Base-by-base conservation (phyloP, 1,140 invertebrate genomes). In the Drosophila leontia region DNA sequence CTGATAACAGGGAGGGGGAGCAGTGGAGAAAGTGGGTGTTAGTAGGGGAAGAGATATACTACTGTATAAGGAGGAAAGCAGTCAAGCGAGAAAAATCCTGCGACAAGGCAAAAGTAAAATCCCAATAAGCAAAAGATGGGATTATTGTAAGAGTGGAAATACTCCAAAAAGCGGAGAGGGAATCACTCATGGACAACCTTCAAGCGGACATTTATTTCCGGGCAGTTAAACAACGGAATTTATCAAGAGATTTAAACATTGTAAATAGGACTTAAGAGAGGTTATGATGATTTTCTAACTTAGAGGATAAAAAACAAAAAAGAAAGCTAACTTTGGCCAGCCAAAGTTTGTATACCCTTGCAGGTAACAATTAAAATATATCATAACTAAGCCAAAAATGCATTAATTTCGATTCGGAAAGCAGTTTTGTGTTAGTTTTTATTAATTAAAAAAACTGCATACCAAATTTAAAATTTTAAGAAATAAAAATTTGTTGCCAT, bases 71-170 rank as follows among this genome's bases (percentile, higher is more conserved):
- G 17, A 17, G 23, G 17, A 41, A n/a, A 13, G 48, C 48, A 71
- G 44, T 42, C 48, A 47, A 62, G 39, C 57, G 29, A 26, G 70
- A 13, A 13, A 60, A 74, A 75, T 75, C 57, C 48, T 34, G 61
- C 17, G 29, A n/a, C 29, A 17, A 71, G 37, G 44, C 19, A 42
- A 37, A 35, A 50, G 42, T 23, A 41, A 47, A 48, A 42, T 72
- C 35, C 29, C 44, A 48, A 71, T 37, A 35, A 37, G 65, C 8
- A 72, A 71, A 60, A 74, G 15, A 53, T 39, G 35, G 41, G n/a
- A 62, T 63, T 74, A 64, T 42, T 64, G 29, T 39, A 12, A 3
- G 53, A 42, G 37, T 4, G 63, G 11, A 56, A 39, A 75, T 70
- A 37, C 37, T 45, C n/a, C 11, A 29, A 35, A n/a, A 55, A 15